These are phyloP conservation scores for Gasterosteus aculeatus DNA, from an alignment of 2,113 vertebrate genomes.

Conservation along the genomic window DNA sequence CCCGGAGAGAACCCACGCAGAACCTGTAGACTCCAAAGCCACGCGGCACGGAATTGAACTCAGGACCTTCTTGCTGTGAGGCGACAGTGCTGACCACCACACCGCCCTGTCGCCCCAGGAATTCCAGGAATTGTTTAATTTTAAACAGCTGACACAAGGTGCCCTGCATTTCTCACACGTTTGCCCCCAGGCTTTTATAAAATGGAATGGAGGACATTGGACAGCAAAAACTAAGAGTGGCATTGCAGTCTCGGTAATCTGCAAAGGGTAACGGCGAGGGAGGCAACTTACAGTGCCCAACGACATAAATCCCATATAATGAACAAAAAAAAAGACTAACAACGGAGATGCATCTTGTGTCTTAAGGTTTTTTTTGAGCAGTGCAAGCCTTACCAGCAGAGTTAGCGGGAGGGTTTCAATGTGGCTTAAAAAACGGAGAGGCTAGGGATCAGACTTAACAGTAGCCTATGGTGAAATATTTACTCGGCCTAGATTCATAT, in stretches of 20 bases:
- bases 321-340: slow-evolving; percentile 14
- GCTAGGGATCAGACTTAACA: slow-evolving; percentile 62
- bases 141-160: slow-evolving; percentile 40
- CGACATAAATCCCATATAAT: slow-evolving; percentile 28
- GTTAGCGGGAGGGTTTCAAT: slow-evolving; percentile 25
- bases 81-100: too few species aligned
- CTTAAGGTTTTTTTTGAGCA: slow-evolving; percentile 21
- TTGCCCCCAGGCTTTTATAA: slow-evolving; percentile 16
- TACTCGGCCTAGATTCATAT: slow-evolving; percentile 77
- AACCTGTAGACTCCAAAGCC: too few species aligned
- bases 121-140: slow-evolving; percentile 36
- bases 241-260: neutral
- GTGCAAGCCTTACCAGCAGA: slow-evolving; percentile 15
- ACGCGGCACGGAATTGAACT: too few species aligned
- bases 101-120: too few species aligned
- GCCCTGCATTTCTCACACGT: slow-evolving; percentile 1
- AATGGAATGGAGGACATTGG: slow-evolving; percentile 10
- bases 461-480: slow-evolving; percentile 76
- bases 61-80: too few species aligned
- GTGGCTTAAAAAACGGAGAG: slow-evolving; percentile 37
- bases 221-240: slow-evolving; percentile 5
- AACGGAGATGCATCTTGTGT: slow-evolving; percentile 25
- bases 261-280: neutral
- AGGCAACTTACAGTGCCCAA: slow-evolving; percentile 13
- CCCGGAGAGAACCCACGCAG: too few species aligned